These are phyloP conservation scores for Passer montanus DNA, from an alignment of 2,113 vertebrate species.

Conservation along the genomic window DNA sequence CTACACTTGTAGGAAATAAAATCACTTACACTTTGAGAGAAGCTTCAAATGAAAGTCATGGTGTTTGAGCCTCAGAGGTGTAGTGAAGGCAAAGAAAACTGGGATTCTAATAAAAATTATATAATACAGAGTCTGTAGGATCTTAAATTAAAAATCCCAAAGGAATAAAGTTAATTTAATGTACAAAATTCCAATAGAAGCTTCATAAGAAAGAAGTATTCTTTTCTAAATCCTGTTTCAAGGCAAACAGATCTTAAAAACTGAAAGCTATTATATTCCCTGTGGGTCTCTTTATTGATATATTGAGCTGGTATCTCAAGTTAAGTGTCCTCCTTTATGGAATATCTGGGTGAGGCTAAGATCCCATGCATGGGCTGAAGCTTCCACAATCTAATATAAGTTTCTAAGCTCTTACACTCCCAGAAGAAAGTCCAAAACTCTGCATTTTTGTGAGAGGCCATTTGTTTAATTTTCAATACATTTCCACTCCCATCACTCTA, in stretches of 20 bases:
- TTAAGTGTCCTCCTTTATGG: neutral
- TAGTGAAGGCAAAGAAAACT: neutral
- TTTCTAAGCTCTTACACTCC: neutral
- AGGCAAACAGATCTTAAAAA: constrained; percentile 8
- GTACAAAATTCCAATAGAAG: neutral
- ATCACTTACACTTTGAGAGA: neutral
- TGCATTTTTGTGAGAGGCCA: neutral
- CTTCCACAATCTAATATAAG: neutral
- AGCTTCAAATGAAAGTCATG: neutral
- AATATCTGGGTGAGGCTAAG: neutral
- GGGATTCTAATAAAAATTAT: neutral
- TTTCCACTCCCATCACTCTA: neutral
- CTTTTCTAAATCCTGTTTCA: neutral
- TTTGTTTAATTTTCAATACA: neutral
- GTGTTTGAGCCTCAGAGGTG: neutral
- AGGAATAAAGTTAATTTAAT: constrained; percentile 18
- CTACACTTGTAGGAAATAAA: neutral
- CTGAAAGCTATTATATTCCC: neutral
- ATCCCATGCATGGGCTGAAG: neutral
- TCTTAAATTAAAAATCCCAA: constrained; percentile 28
- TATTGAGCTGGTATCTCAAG: neutral
- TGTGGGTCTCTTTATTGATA: neutral
- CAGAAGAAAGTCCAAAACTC: neutral
- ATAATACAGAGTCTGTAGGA: neutral
- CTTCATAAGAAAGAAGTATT: neutral